phyloP scores from a whole-genome alignment of 30 jellyfish, hydroid and myxozoan species.

The Aurelia sp. region DNA sequence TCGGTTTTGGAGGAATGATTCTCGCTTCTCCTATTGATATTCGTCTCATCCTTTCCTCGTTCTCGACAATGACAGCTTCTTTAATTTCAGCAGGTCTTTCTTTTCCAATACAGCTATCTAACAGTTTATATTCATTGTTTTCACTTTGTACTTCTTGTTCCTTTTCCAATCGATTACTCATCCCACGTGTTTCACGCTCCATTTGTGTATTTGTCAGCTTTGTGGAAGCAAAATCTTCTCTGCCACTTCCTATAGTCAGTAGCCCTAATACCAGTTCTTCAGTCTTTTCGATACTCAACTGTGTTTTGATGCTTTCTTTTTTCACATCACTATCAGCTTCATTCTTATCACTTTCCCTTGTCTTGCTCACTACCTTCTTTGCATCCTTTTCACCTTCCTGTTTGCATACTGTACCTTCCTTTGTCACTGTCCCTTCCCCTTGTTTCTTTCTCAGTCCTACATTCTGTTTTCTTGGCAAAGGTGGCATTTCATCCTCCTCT shows the following conservation, averaged over 20 bases:
- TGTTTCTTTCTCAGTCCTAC: no score
- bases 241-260: no score
- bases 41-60: neutral
- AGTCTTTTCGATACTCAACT: no score
- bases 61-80: slow-evolving; percentile 27
- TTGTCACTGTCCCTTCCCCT: neutral
- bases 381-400: neutral
- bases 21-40: slow-evolving; percentile 41
- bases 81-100: slow-evolving; percentile 4
- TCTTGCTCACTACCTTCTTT: neutral
- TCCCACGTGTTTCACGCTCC: no score
- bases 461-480: no score
- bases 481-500: neutral
- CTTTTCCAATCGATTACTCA: no score
- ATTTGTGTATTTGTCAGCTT: no score
- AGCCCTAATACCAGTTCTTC: no score
- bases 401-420: neutral
- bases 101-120: slow-evolving; percentile 5
- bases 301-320: no score
- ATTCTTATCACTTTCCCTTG: neutral
- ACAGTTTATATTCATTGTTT: neutral
- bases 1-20: slow-evolving; percentile 28
- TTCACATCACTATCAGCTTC: neutral
- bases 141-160: no score
- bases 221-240: no score